These are phyloP conservation scores for Babyrousa celebensis DNA, from an alignment of 2,797 vertebrate genomes.

Conservation along the genomic window DNA sequence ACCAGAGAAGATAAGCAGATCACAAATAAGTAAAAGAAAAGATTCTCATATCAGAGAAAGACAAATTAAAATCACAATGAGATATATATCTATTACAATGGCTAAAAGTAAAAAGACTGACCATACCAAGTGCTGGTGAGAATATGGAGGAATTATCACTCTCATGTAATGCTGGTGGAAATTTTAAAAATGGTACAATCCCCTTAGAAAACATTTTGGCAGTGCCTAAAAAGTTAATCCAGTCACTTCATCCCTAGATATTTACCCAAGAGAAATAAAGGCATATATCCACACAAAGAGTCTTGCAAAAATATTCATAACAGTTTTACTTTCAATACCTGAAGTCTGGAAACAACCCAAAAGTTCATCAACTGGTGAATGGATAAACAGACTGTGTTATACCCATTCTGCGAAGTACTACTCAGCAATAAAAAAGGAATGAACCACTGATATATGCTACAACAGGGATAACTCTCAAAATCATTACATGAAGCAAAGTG, in stretches of 20 bases:
- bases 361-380: background rate
- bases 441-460: background rate
- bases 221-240: background rate
- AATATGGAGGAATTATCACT: background rate
- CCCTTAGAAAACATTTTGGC: background rate
- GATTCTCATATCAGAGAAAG: background rate
- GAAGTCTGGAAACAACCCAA: background rate
- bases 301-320: background rate
- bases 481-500: background rate
- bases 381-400: background rate
- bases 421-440: background rate
- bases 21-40: conserved; percentile 32
- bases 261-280: conserved; percentile 24
- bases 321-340: background rate
- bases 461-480: background rate
- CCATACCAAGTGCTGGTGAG: background rate
- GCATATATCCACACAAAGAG: background rate
- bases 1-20: background rate
- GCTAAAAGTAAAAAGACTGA: background rate
- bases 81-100: background rate
- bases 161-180: background rate
- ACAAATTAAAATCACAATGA: background rate
- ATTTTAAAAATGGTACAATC: background rate
- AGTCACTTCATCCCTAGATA: background rate
- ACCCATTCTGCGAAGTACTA: background rate